Evolutionary conservation across 2,113 vertebrate species (phyloP), one percentile per base, ranked within the genome.

Genomic region (Mesitornis unicolor): DNA sequence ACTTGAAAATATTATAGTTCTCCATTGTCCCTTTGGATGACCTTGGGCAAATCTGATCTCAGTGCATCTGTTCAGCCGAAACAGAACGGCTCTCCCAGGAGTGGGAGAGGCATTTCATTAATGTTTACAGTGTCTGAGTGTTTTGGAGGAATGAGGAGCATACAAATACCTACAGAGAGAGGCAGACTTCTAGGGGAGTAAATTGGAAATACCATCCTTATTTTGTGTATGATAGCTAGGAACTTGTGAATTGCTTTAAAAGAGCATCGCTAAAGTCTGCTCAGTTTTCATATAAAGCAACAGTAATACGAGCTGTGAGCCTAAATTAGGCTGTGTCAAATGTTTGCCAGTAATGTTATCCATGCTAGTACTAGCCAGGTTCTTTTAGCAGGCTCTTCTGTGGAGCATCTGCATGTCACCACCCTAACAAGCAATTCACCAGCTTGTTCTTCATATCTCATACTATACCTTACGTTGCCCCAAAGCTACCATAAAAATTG

Each of bases 101-200:
- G 29, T 13, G 26, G 43, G 26, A 60, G 50, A 83, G 33, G 40
- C 42, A 36, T 71, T n/a, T 33, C 24, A 9, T 18, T 61, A 24
- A 22, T 28, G 45, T 48, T 70, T n/a, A 45, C 26, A 42, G 63
- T 0, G 0, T 18, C 68, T n/a, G 47, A 54, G 36, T 1, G 3
- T 67, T 40, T 65, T 26, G 7, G n/a, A 36, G 24, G 22, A 54
- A 28, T 16, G 48, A 80, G 40, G 10, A 84, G 10, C 35, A 15
- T 25, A 33, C 42, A 19, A 56, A 60, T 42, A 61, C 29, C 51
- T 63, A 19, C 8, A 36, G 47, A 47, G 26, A 56, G 0, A 9
- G 11, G 13, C 12, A 65, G n/a, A 31, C 29, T 84, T 63, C 31
- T 38, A 14, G 10, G n/a, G 15, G 63, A 26, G 11, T 61, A 25